These are phyloP conservation scores for Chrysogorgia sp. DNA, from an alignment of 92 coral and sea anemone species.

Conservation along the genomic window DNA sequence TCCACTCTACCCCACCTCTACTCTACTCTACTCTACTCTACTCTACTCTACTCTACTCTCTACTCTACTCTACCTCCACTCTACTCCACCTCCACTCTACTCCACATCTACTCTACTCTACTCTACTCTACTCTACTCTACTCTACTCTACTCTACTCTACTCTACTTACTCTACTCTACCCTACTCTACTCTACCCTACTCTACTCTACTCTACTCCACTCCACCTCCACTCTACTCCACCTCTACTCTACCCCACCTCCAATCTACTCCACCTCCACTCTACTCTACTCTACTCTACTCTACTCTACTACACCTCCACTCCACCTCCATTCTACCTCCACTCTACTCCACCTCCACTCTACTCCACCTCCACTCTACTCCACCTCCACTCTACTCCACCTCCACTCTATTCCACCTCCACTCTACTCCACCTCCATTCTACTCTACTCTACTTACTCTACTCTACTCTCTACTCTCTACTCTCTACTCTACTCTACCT, in stretches of 20 bases:
- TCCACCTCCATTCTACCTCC: background rate
- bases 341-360: background rate
- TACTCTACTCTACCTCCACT: slow-evolving; percentile 26
- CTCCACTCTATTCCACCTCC: background rate
- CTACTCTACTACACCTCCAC: slow-evolving; percentile 5
- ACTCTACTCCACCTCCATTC: background rate
- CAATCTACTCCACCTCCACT: too few relatives aligned
- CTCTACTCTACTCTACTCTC: slow-evolving; percentile 26
- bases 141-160: slow-evolving; percentile 3
- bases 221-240: slow-evolving; percentile 6
- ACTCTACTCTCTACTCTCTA: slow-evolving; percentile 19
- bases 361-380: slow-evolving; percentile 12
- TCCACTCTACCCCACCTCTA: background rate
- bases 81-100: slow-evolving; percentile 2
- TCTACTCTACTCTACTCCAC: background rate
- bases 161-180: slow-evolving; percentile 23
- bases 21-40: background rate
- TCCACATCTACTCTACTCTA: slow-evolving; percentile 16
- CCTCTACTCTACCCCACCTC: slow-evolving; percentile 20
- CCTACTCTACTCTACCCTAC: slow-evolving; percentile 14
- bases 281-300: slow-evolving; percentile 19
- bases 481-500: slow-evolving; percentile 3
- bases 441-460: slow-evolving; percentile 4
- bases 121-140: slow-evolving; percentile 14
- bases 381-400: slow-evolving; percentile 21